phyloP scores from a whole-genome alignment of 2,888 invertebrate genomes.

The Trimorus sp. region DNA sequence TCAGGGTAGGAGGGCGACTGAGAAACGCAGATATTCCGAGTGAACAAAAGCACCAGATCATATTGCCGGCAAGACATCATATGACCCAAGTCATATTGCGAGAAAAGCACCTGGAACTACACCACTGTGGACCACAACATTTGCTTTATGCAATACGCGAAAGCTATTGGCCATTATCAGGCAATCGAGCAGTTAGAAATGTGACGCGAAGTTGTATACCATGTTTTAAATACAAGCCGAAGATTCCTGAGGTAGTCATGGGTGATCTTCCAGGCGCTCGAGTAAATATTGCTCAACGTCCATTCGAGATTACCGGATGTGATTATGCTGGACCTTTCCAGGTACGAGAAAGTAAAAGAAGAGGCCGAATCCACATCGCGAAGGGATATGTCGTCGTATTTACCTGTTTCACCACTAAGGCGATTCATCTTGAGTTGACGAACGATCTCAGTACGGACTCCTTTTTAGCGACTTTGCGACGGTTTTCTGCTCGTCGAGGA shows the following conservation, averaged over 20 bases:
- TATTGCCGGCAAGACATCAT: not conserved
- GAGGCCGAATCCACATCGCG: conserved; percentile 26
- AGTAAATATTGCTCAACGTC: not conserved
- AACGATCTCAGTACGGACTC: not conserved
- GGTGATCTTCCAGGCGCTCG: not conserved
- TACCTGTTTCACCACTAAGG: conserved; percentile 59
- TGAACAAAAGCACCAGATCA: not conserved
- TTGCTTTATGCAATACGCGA: not conserved
- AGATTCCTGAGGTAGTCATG: not conserved
- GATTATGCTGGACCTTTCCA: conserved; percentile 63
- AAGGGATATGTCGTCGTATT: conserved; percentile 59
- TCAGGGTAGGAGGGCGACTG: not conserved
- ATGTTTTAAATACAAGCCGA: conserved; percentile 48
- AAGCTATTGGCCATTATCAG: conserved; percentile 11
- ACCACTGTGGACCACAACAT: conserved; percentile 16
- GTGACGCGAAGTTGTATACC: conserved; percentile 24
- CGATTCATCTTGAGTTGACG: conserved; percentile 18
- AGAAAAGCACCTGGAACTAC: not conserved
- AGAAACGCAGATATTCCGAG: not conserved
- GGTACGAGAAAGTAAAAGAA: conserved; percentile 44
- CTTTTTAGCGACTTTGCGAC: not conserved
- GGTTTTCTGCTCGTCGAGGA: not conserved
- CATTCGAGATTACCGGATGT: conserved; percentile 25
- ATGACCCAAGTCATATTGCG: conserved; percentile 1
- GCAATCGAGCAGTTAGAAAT: conserved; percentile 39